Base-by-base conservation (phyloP, 2,888 invertebrate genomes). In the Nomada flava region DNA sequence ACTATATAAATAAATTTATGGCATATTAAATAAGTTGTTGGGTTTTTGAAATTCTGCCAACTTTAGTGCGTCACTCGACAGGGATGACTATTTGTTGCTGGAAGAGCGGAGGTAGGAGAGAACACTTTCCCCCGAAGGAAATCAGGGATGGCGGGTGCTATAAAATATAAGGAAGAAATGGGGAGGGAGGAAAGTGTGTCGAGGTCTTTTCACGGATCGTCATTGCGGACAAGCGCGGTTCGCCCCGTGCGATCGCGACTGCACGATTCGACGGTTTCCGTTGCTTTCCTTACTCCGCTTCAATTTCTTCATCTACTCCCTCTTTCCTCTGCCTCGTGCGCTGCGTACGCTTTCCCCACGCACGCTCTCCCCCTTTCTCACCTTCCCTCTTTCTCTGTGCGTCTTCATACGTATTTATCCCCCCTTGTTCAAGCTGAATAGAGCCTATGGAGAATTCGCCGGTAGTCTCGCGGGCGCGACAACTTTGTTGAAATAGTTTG, bases 191-290 rank as follows among this genome's bases (percentile, higher is more conserved):
- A 91, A 93, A 93, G 93, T 93, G 90, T 93, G 93, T 93, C 93
- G 93, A 93, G 93, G 93, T 93, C 93, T 93, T 93, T 93, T 92
- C 93, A 93, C 92, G 93, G 93, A 90, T 92, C 92, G 93, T 91
- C 90, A 90, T 90, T 88, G 90, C 89, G 72, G 88, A 89, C 88
- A 89, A 69, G 85, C 73, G 87, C 85, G 86, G 73, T 81, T 88
- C 85, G 87, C 80, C 81, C 86, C 60, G 72, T 86, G 85, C 87
- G 85, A 84, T 83, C 83, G 85, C 83, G 79, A 84, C 77, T 80
- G 76, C 73, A 69, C 79, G 74, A 69, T 67, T 70, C 72, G 62
- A 20, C 65, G 36, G 53, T 60, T 76, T 77, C 62, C 77, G 62
- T n/a, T 62, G 36, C 50, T 60, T 76, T 77, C 62, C 77, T 77